Evolutionary conservation across 2,888 invertebrate species (phyloP).

Genomic region (Malthinus seriepunctatus): DNA sequence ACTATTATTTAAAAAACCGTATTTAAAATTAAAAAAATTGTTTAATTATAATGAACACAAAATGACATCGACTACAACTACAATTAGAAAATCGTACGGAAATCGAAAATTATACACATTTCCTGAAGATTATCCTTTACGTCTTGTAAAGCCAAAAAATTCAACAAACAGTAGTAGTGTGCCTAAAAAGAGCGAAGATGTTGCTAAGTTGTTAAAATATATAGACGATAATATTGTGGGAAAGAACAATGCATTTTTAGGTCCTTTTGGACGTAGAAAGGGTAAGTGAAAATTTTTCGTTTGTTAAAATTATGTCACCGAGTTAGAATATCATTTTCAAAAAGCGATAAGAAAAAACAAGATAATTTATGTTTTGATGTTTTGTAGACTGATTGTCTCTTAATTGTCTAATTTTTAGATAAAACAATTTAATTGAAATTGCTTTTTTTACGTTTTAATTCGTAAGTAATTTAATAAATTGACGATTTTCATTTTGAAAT

Average conservation of each 20-base stretch:
- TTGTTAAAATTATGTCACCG: not conserved
- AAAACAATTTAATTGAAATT: not conserved
- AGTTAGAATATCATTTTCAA: not conserved
- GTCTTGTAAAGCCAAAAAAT: slow-evolving; percentile 51
- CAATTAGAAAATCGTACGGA: slow-evolving; percentile 53
- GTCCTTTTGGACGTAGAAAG: slow-evolving; percentile 82
- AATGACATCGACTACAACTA: slow-evolving; percentile 51
- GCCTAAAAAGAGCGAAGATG: slow-evolving; percentile 66
- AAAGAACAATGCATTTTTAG: slow-evolving; percentile 77
- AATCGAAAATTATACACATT: slow-evolving; percentile 51
- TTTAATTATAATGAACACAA: slow-evolving; percentile 38
- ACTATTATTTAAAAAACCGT: not conserved
- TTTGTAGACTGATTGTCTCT: slow-evolving; percentile 16
- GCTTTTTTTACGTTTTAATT: too few species aligned
- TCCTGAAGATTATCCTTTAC: slow-evolving; percentile 53
- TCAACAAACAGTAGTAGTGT: slow-evolving; percentile 47
- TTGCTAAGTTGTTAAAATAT: slow-evolving; percentile 72
- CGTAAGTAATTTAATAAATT: too few species aligned
- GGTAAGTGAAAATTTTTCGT: slow-evolving; percentile 57
- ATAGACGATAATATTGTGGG: slow-evolving; percentile 83
- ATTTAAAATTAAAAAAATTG: slow-evolving; percentile 5
- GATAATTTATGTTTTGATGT: not conserved
- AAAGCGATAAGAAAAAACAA: not conserved
- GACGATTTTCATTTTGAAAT: too few species aligned
- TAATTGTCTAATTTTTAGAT: not conserved